Base-by-base conservation (phyloP, 2,113 vertebrate genomes). In the Nothoprocta pentlandii region DNA sequence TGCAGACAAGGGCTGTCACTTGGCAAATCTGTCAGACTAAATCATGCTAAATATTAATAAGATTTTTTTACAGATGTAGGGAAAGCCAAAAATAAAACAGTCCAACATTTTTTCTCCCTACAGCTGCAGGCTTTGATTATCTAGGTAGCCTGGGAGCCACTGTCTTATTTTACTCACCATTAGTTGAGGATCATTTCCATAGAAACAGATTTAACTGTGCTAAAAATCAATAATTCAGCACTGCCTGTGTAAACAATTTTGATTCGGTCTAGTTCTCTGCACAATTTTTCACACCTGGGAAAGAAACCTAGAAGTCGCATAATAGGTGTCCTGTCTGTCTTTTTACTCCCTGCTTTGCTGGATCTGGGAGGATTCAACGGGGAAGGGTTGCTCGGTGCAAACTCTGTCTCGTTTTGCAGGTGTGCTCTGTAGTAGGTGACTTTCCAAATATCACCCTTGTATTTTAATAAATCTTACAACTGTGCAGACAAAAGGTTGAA, bases 1-100 rank as follows among this genome's bases (percentile, higher is more conserved):
- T 88, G 44, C 59, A 92, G 80, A 92, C 42, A 83, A 83, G 86
- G 54, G 44, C 83, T 83, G 63, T 83, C 9, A 4, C 83, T 83
- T 88, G 71, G 63, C 49, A 85, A 80, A 86, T 83, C 68, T 46
- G n/a, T 96, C 83, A 70, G 54, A 87, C 41, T 66, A 25, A 92
- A 76, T 88, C 6, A 0, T 76, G 79, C 63, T 85, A 78, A 93
- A 78, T 74, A 75, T 59, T 81, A 84, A 20, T 78, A 59, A n/a
- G 46, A 47, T 39, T 66, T 80, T 58, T 75, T 87, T 84, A 71
- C 34, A 85, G 70, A 59, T 89, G 58, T 64, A 89, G 70, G 46
- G 44, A 78, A 16, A 87, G 56, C 70, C 62, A 41, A n/a, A 32
- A 85, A 88, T n/a, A 75, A 85, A 89, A 78, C 23, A 89, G 56